phyloP scores from a whole-genome alignment of 2,113 vertebrate species.

The Hippocampus comes region DNA sequence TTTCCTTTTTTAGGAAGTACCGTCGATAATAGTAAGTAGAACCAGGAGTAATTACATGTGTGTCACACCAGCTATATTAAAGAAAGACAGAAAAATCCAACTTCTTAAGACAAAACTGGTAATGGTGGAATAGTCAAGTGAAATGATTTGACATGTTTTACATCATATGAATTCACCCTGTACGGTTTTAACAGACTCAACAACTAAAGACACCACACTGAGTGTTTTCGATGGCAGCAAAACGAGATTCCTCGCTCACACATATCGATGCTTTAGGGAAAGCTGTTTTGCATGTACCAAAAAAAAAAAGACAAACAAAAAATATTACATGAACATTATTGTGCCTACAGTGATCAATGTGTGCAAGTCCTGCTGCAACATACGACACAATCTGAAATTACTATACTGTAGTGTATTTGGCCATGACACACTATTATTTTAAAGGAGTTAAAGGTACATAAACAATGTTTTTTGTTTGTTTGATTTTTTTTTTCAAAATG shows the following conservation, averaged over 20 bases:
- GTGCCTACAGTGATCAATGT: too few relatives aligned
- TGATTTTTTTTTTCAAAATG: not conserved
- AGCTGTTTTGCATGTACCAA: not conserved
- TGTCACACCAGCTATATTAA: conserved; percentile 26
- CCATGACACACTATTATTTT: not conserved
- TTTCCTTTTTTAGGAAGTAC: conserved; percentile 20
- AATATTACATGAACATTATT: not conserved
- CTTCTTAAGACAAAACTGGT: not conserved
- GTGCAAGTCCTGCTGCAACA: not conserved
- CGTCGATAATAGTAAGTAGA: conserved; percentile 14
- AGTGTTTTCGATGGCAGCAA: not conserved
- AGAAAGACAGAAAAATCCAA: not conserved
- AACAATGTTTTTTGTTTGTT: not conserved
- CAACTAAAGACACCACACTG: not conserved
- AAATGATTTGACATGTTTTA: not conserved
- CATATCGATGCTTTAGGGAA: not conserved
- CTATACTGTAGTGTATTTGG: not conserved
- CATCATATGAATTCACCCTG: not conserved
- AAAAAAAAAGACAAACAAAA: not conserved
- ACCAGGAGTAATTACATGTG: conserved; percentile 41
- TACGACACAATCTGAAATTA: not conserved
- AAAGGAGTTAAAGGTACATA: not conserved
- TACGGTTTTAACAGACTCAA: not conserved
- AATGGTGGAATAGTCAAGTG: not conserved
- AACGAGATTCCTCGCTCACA: not conserved